phyloP scores from a whole-genome alignment of 2,888 invertebrate genomes.

The Adela reaumurella region DNA sequence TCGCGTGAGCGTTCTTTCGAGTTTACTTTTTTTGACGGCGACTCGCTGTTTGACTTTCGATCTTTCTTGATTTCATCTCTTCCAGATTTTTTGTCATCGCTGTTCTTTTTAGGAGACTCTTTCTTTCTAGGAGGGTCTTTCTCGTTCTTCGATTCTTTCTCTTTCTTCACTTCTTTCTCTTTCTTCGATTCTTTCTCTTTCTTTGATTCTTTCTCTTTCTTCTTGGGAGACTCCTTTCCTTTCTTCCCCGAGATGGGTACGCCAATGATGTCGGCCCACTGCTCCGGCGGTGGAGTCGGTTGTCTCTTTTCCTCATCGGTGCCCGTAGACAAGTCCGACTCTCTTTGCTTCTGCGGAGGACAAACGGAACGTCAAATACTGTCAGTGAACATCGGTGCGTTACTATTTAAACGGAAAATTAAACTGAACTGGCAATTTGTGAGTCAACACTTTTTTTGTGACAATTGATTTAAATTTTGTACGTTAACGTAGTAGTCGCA shows the following conservation, averaged over 20 bases:
- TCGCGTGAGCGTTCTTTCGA: too few relatives aligned
- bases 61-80: too few relatives aligned
- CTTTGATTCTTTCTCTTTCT: not conserved
- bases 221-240: too few relatives aligned
- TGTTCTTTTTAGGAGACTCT: too few relatives aligned
- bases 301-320: conserved; percentile 35
- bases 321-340: conserved; percentile 8
- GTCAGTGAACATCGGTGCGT: not conserved
- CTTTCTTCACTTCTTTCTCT: not conserved
- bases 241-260: conserved; percentile 27
- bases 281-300: conserved; percentile 45
- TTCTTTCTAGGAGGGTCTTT: too few relatives aligned
- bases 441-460: too few relatives aligned
- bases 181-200: not conserved
- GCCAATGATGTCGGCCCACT: conserved; percentile 48
- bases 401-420: not conserved
- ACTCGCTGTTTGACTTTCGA: too few relatives aligned
- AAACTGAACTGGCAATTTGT: too few relatives aligned
- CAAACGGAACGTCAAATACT: not conserved
- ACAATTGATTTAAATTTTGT: too few relatives aligned
- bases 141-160: not conserved
- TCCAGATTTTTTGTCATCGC: too few relatives aligned
- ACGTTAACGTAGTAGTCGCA: too few relatives aligned
- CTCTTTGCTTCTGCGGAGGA: not conserved
- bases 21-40: not conserved